These are phyloP conservation scores for Emydura subglobosa DNA, from an alignment of 2,113 vertebrate genomes.

Conservation along the genomic window DNA sequence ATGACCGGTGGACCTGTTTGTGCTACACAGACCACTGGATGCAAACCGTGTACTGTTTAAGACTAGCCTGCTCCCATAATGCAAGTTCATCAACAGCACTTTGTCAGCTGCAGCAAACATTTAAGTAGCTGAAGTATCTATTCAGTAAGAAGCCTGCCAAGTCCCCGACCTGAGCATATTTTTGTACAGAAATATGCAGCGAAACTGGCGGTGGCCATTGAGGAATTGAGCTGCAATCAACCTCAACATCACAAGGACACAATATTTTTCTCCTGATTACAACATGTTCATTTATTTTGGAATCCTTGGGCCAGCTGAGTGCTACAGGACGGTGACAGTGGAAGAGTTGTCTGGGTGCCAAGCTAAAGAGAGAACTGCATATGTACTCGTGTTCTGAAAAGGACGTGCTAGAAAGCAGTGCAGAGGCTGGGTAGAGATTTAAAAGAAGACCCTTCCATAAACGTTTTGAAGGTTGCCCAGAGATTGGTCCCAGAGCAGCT, in stretches of 20 bases:
- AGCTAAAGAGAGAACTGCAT: slow-evolving; percentile 83
- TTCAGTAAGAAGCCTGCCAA: slow-evolving; percentile 71
- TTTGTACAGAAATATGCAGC: slow-evolving; percentile 80
- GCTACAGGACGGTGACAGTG: slow-evolving; percentile 81
- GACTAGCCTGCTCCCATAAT: slow-evolving; percentile 50
- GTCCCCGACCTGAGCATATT: slow-evolving; percentile 67
- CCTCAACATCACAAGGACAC: slow-evolving; percentile 82
- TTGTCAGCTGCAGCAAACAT: slow-evolving; percentile 65
- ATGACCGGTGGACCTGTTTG: slow-evolving; percentile 46
- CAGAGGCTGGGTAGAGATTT: slow-evolving; percentile 47
- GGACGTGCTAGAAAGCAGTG: slow-evolving; percentile 67
- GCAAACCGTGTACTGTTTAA: neutral
- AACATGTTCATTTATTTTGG: slow-evolving; percentile 84
- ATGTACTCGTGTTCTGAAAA: slow-evolving; percentile 75
- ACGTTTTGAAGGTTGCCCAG: neutral
- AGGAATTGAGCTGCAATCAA: slow-evolving; percentile 80
- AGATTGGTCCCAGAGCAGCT: neutral
- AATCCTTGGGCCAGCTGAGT: slow-evolving; percentile 81
- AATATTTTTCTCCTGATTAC: slow-evolving; percentile 84
- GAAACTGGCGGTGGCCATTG: slow-evolving; percentile 71
- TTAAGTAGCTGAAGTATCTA: slow-evolving; percentile 66
- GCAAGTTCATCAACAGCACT: slow-evolving; percentile 64
- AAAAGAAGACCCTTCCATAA: slow-evolving; percentile 65
- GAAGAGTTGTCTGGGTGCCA: slow-evolving; percentile 81
- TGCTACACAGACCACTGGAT: slow-evolving; percentile 39